Conservation (phyloP, 37 sponge, comb jelly and placozoan species). For the Amphimedon queenslandica region DNA sequence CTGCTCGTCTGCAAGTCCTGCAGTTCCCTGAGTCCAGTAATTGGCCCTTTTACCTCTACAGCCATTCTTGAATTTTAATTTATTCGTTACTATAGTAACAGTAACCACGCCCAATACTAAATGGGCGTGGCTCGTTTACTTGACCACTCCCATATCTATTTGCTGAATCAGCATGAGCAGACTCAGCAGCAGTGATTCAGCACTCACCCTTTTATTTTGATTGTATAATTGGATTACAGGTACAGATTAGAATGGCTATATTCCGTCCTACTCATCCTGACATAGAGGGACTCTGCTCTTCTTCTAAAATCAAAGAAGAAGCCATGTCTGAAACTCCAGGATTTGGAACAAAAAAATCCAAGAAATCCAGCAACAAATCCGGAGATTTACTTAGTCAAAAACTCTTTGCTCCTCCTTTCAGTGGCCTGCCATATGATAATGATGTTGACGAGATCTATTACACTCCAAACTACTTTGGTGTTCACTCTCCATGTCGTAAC, state of each 20-base stretch:
- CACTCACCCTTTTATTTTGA: too few relatives aligned
- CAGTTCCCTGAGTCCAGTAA: too few relatives aligned
- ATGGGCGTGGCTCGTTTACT: neutral
- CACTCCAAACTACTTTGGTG: neutral
- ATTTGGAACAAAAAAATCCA: too few relatives aligned
- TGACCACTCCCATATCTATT: neutral
- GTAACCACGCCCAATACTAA: neutral
- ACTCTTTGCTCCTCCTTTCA: constrained; percentile 23
- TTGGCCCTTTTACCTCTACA: too few relatives aligned
- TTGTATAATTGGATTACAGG: too few relatives aligned
- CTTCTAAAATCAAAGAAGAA: too few relatives aligned
- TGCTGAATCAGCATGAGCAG: too few relatives aligned
- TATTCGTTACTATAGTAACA: neutral
- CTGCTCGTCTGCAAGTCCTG: neutral
- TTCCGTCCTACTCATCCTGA: neutral
- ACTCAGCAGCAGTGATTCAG: too few relatives aligned
- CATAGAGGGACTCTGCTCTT: too few relatives aligned
- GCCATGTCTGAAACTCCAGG: too few relatives aligned
- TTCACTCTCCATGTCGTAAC: neutral
- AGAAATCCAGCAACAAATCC: too few relatives aligned
- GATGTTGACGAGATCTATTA: constrained; percentile 12
- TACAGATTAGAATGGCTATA: neutral
- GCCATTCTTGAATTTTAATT: too few relatives aligned
- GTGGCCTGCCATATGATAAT: constrained; percentile 20
- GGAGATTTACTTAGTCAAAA: neutral